Conservation (phyloP, 2,888 invertebrate species). For the Drosophila trichaetosa region DNA sequence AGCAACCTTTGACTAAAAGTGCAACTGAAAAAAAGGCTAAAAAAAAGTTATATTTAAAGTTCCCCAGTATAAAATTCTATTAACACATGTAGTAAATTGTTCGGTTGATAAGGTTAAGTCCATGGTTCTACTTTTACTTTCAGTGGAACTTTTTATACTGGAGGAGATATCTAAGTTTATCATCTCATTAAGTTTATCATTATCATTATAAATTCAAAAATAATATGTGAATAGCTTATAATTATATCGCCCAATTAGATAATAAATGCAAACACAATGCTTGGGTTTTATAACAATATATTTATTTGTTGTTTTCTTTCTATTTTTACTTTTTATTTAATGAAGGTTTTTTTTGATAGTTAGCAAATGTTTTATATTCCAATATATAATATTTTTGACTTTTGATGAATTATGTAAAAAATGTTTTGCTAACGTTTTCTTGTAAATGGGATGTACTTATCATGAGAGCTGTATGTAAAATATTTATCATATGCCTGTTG, state of each 20-base stretch:
- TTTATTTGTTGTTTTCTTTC: constrained; percentile 65
- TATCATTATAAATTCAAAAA: neutral
- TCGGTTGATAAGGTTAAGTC: neutral
- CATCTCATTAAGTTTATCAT: neutral
- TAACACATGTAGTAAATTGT: neutral
- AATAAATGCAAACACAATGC: constrained; percentile 3
- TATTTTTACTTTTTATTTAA: constrained; percentile 35
- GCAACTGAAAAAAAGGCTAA: neutral
- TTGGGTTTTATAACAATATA: constrained; percentile 74
- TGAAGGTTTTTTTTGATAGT: constrained; percentile 34
- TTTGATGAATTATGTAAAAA: constrained; percentile 37
- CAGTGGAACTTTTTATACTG: neutral
- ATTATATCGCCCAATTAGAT: neutral
- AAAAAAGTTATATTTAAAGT: neutral
- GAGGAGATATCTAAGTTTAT: neutral
- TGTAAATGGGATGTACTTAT: constrained; percentile 24
- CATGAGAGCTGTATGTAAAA: constrained; percentile 32
- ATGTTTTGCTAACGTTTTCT: constrained; percentile 45
- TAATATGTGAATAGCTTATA: neutral
- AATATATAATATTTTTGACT: constrained; percentile 50
- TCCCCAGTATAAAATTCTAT: neutral
- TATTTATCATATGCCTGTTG: constrained; percentile 18
- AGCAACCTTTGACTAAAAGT: neutral
- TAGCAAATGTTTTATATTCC: constrained; percentile 61
- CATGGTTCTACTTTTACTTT: neutral